phyloP scores from a whole-genome alignment of 1,140 invertebrate species.

The Stegodyphus dumicola region DNA sequence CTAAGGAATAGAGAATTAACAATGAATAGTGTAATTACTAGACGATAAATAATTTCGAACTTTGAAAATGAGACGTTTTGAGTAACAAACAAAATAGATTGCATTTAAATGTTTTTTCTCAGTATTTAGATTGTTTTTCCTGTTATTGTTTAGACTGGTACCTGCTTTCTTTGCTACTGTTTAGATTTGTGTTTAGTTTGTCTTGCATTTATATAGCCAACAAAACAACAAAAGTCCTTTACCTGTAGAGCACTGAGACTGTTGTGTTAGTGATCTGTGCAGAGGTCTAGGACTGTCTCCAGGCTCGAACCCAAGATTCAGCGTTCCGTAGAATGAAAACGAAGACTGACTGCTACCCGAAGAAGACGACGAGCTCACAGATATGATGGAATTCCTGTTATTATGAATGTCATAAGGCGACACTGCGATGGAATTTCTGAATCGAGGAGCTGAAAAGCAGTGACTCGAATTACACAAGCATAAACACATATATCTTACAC shows the following conservation, averaged over 20 bases:
- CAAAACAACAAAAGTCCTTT: conserved; percentile 64
- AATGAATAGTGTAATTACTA: no score
- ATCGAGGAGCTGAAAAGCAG: conserved; percentile 73
- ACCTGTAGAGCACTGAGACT: conserved; percentile 83
- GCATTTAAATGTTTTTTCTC: no score
- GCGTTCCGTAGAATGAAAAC: conserved; percentile 66
- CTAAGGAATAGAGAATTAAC: no score
- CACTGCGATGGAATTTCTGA: conserved; percentile 80
- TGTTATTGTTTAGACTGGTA: no score
- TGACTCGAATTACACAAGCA: no score
- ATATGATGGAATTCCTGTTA: conserved; percentile 82
- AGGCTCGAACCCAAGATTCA: conserved; percentile 70
- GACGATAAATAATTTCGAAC: no score
- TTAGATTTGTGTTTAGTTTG: no score
- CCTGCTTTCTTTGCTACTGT: no score
- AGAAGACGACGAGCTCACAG: conserved; percentile 75
- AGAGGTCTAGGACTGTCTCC: conserved; percentile 72
- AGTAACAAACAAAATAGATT: no score
- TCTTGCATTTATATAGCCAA: neutral
- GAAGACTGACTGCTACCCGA: conserved; percentile 69
- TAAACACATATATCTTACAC: no score
- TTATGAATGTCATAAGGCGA: conserved; percentile 73
- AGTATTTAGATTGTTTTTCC: no score
- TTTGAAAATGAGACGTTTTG: no score
- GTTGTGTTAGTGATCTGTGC: conserved; percentile 77